These are phyloP conservation scores for Gnatocerus cornutus DNA, from an alignment of 2,888 invertebrate genomes.

Conservation along the genomic window DNA sequence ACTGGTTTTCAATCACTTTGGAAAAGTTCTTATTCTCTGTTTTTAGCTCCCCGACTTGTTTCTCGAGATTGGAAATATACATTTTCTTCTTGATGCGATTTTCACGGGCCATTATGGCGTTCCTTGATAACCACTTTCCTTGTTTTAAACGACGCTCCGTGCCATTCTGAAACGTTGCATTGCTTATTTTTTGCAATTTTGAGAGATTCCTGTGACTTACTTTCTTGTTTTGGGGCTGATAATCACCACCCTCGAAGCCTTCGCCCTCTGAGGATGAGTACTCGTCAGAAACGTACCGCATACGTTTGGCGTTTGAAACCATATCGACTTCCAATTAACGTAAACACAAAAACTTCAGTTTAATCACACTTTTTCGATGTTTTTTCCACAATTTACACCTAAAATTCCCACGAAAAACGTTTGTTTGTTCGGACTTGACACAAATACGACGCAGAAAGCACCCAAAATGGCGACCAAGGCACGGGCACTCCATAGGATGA, in stretches of 20 bases:
- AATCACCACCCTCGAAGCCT: slow-evolving; percentile 45
- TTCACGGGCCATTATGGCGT: slow-evolving; percentile 77
- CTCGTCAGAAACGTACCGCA: slow-evolving; percentile 52
- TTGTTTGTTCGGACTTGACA: no score
- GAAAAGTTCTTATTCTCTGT: slow-evolving; percentile 72
- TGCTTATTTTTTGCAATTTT: neutral
- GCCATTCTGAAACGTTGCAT: slow-evolving; percentile 49
- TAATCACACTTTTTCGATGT: neutral
- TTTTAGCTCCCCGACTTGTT: slow-evolving; percentile 70
- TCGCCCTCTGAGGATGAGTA: slow-evolving; percentile 49
- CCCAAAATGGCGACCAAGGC: no score
- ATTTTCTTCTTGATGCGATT: slow-evolving; percentile 77
- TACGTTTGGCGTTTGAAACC: slow-evolving; percentile 55
- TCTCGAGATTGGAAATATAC: slow-evolving; percentile 75
- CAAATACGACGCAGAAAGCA: no score
- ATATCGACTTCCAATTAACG: slow-evolving; percentile 11
- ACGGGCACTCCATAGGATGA: no score
- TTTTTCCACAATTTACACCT: neutral
- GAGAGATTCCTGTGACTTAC: slow-evolving; percentile 27
- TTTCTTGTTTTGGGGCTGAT: slow-evolving; percentile 46
- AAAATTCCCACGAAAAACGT: neutral
- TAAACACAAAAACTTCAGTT: neutral
- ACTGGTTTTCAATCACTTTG: slow-evolving; percentile 72
- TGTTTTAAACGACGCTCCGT: slow-evolving; percentile 53
- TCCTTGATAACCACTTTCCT: slow-evolving; percentile 72